A percentile compares a stretch with the other conserved stretches of the same genome.
Conservation (phyloP, 2,888 invertebrate species). For the Parnassius smintheus region DNA sequence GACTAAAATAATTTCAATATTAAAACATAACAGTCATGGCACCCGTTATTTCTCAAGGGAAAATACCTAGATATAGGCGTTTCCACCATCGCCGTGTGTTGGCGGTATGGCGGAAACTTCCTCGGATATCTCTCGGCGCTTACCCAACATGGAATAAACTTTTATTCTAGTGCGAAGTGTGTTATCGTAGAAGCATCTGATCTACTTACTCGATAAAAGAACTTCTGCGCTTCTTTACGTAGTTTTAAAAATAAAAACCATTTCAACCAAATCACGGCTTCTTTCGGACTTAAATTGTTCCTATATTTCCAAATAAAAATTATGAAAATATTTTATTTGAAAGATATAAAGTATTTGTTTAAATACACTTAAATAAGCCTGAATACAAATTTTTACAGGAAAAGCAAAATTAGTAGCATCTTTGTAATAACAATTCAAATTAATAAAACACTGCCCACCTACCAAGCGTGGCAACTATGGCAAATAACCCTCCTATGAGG, state of each 20-base stretch:
- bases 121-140: conserved; percentile 51
- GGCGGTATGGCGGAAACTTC: conserved; percentile 54
- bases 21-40: conserved; percentile 38
- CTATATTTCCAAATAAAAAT: not conserved
- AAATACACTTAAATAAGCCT: too few species aligned
- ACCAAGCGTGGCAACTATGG: too few species aligned
- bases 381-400: too few species aligned
- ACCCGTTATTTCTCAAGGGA: conserved; percentile 41
- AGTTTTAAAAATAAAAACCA: conserved; percentile 6
- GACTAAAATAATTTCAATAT: conserved; percentile 38
- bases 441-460: too few species aligned
- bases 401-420: too few species aligned
- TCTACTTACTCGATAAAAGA: conserved; percentile 26
- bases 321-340: too few species aligned
- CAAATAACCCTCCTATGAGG: too few species aligned
- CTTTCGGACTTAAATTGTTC: too few species aligned
- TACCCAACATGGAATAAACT: conserved; percentile 43
- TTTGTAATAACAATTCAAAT: too few species aligned
- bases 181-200: conserved; percentile 32
- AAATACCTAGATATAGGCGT: conserved; percentile 51
- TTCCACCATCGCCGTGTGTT: conserved; percentile 43
- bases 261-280: conserved; percentile 3
- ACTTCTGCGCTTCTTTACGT: conserved; percentile 16
- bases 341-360: too few species aligned
- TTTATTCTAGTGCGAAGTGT: conserved; percentile 41